A percentile compares a stretch with the other conserved stretches of the same genome.
Evolutionary conservation across 1,140 invertebrate species (phyloP).

Genomic region (Drosophila rhopaloa): DNA sequence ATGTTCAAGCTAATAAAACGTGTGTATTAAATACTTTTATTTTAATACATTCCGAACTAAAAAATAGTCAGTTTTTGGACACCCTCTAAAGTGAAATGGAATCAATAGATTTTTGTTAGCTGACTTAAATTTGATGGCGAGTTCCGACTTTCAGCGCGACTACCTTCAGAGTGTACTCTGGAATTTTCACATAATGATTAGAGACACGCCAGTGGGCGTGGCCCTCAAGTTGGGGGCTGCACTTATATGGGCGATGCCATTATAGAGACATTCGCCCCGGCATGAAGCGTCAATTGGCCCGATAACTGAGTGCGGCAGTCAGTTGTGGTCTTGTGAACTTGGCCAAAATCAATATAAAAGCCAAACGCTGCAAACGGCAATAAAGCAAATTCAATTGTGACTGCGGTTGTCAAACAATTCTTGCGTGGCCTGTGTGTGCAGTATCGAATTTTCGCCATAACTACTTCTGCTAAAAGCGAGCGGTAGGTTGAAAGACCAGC

Average conservation of each 20-base stretch:
- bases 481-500: constrained; percentile 26
- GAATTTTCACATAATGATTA: constrained; percentile 49
- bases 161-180: background rate
- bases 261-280: constrained; percentile 45
- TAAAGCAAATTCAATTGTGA: constrained; percentile 78
- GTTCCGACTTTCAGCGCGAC: background rate
- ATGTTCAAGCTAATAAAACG: no score
- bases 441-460: constrained; percentile 62
- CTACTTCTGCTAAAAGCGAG: constrained; percentile 35
- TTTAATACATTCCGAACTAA: no score
- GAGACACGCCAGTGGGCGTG: constrained; percentile 55
- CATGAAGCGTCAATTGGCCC: constrained; percentile 38
- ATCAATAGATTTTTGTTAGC: background rate
- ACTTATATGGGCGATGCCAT: constrained; percentile 30
- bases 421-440: constrained; percentile 49
- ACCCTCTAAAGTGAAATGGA: no score
- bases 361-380: constrained; percentile 52
- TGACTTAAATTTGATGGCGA: background rate
- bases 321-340: constrained; percentile 29
- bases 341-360: constrained; percentile 69
- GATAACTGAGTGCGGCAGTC: constrained; percentile 46
- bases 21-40: no score
- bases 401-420: constrained; percentile 80
- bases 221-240: constrained; percentile 9
- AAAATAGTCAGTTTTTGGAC: no score